phyloP scores from a whole-genome alignment of 2,113 vertebrate genomes.

The Oryzias celebensis region DNA sequence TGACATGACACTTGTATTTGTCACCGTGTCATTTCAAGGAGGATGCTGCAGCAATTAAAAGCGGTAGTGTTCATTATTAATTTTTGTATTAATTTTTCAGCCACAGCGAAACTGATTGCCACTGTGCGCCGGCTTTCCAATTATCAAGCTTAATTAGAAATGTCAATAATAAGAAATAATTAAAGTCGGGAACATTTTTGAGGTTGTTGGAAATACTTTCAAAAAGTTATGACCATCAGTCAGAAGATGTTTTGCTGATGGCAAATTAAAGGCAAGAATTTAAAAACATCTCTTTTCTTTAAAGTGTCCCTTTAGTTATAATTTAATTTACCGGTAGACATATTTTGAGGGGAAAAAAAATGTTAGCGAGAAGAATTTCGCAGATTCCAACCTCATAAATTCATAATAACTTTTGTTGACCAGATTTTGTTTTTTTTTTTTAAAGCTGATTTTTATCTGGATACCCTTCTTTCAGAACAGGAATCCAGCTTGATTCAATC shows the following conservation, averaged over 20 bases:
- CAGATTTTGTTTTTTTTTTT: too few species aligned
- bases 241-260: slow-evolving; percentile 53
- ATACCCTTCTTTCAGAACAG: slow-evolving; percentile 27
- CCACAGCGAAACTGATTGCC: slow-evolving; percentile 69
- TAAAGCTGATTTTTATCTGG: too few species aligned
- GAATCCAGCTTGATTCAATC: slow-evolving; percentile 37
- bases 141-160: slow-evolving; percentile 82
- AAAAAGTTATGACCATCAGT: slow-evolving; percentile 65
- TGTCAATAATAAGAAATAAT: slow-evolving; percentile 83
- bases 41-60: slow-evolving; percentile 79
- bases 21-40: slow-evolving; percentile 78
- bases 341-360: too few species aligned
- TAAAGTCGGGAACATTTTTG: slow-evolving; percentile 74
- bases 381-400: too few species aligned
- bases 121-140: slow-evolving; percentile 74
- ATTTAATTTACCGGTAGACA: too few species aligned
- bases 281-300: background rate
- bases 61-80: slow-evolving; percentile 79
- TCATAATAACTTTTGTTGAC: too few species aligned
- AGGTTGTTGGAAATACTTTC: slow-evolving; percentile 67
- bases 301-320: too few species aligned
- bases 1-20: slow-evolving; percentile 80
- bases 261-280: slow-evolving; percentile 48
- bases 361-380: too few species aligned
- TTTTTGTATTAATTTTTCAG: slow-evolving; percentile 80